phyloP scores from a whole-genome alignment of 2,113 vertebrate genomes.

The Nothocercus julius region DNA sequence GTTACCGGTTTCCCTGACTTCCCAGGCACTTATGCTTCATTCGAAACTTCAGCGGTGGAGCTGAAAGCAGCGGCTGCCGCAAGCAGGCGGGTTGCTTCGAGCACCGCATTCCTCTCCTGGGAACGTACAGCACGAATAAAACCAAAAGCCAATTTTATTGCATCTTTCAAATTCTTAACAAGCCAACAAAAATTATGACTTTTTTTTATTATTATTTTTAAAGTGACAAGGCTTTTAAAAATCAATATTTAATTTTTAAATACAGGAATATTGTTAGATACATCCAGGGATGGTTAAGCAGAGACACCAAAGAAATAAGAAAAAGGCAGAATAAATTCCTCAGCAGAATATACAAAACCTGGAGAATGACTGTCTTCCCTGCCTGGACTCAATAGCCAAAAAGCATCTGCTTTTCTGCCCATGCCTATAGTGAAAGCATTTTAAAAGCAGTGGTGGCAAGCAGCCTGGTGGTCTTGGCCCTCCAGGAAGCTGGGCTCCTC shows the following conservation, averaged over 20 bases:
- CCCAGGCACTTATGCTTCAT: not conserved
- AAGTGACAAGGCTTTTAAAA: not conserved
- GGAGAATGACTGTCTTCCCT: not conserved
- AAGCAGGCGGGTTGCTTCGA: not conserved
- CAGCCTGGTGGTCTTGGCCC: not conserved
- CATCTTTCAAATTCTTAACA: slow-evolving; percentile 60
- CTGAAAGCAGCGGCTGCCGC: not conserved
- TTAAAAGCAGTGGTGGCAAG: not conserved
- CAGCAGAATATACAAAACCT: not conserved
- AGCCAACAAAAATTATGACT: slow-evolving; percentile 24
- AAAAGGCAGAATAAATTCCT: not conserved
- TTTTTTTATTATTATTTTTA: not conserved
- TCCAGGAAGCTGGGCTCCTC: not conserved
- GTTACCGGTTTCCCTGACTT: not conserved
- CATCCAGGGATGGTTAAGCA: not conserved
- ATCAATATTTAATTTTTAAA: not conserved
- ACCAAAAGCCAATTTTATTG: slow-evolving; percentile 45
- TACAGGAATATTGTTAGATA: not conserved
- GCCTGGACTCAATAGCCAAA: not conserved
- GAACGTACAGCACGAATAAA: not conserved
- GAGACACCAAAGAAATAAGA: not conserved
- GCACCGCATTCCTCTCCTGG: slow-evolving; percentile 28
- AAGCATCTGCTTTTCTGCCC: not conserved
- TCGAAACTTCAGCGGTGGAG: not conserved
- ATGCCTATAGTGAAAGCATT: not conserved